Evolutionary conservation across 2,888 invertebrate genomes (phyloP), one percentile per base, ranked within the genome.

Genomic region (Lasiommata megera): DNA sequence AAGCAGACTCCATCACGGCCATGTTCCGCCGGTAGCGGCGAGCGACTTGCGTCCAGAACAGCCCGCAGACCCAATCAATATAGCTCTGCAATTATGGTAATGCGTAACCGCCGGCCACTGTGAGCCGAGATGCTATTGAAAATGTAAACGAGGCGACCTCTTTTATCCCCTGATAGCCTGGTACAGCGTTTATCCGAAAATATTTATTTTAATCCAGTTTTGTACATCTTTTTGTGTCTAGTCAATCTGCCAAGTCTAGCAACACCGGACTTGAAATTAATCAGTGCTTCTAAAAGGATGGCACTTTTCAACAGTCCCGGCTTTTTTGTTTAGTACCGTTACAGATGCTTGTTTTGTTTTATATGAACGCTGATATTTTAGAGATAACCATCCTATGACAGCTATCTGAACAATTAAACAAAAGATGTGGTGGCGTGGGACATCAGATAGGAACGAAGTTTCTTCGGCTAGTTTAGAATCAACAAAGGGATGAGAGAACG

Each of bases 51-150:
- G 9, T 23, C 23, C 72, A 72, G 73, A 68, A 65, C 64, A 57
- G 74, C 70, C 74, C 69, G 77, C 77, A 76, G 79, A 69, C 76
- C 82, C 87, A 89, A 88, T 89, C 88, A 88, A 88, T 88, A 83
- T 76, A 82, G 79, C 73, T 74, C 76, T 80, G 85, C 88, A 88
- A 89, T 89, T 89, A 89, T 88, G 88, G 77, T 88, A 89, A 89
- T 89, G 85, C 77, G 79, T 68, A 74, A 80, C 84, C 83, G 77
- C 74, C 74, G 79, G 82, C 80, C 74, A 71, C 73, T 71, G 65
- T 62, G 64, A 67, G 70, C 68, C 72, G 74, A 71, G 79, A 75
- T 75, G 75, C 82, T 81, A 80, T 83, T 83, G 84, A 79, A 82
- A 84, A 84, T 81, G 82, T 81, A 82, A 82, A 80, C 80, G 78